A percentile compares a stretch with the other conserved stretches of the same genome.
Conservation (phyloP, 2,888 invertebrate species). For the Drosophila lacicola region DNA sequence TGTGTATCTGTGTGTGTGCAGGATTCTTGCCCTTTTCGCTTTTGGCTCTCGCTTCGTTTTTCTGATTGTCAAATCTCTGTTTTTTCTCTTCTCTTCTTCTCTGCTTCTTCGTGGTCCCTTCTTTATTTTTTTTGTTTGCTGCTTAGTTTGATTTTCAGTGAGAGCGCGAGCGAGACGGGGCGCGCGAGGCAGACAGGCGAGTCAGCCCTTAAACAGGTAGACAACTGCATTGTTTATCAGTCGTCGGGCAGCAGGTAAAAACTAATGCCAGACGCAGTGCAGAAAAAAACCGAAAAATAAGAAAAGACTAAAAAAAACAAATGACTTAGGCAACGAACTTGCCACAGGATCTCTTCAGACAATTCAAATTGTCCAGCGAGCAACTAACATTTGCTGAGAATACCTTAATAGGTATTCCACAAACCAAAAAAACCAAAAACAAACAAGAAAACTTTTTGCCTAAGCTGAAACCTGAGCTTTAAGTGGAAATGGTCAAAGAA, state of each 20-base stretch:
- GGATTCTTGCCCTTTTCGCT: conserved; percentile 69
- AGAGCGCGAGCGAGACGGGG: neutral
- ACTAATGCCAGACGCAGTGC: conserved; percentile 61
- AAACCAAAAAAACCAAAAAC: neutral
- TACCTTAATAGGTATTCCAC: conserved; percentile 28
- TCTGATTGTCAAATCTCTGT: conserved; percentile 67
- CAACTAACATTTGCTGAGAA: conserved; percentile 20
- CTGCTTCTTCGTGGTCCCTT: conserved; percentile 7
- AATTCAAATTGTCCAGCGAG: conserved; percentile 36
- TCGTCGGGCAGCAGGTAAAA: conserved; percentile 60
- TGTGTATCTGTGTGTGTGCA: conserved; percentile 45
- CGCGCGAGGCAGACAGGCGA: conserved; percentile 14
- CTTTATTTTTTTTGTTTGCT: conserved; percentile 26
- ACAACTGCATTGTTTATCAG: conserved; percentile 73
- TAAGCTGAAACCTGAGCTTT: conserved; percentile 16
- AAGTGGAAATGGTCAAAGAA: conserved; percentile 3
- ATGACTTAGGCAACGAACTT: conserved; percentile 60
- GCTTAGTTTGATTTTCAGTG: conserved; percentile 43
- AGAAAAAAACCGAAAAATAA: conserved; percentile 6
- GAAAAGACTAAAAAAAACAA: conserved; percentile 26
- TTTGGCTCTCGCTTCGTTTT: conserved; percentile 44
- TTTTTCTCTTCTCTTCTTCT: conserved; percentile 17
- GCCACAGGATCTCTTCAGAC: conserved; percentile 26
- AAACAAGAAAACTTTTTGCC: neutral
- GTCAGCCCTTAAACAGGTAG: conserved; percentile 69